These are phyloP conservation scores for Ascidia mentula DNA, from an alignment of 23 tunicate species.

Conservation along the genomic window DNA sequence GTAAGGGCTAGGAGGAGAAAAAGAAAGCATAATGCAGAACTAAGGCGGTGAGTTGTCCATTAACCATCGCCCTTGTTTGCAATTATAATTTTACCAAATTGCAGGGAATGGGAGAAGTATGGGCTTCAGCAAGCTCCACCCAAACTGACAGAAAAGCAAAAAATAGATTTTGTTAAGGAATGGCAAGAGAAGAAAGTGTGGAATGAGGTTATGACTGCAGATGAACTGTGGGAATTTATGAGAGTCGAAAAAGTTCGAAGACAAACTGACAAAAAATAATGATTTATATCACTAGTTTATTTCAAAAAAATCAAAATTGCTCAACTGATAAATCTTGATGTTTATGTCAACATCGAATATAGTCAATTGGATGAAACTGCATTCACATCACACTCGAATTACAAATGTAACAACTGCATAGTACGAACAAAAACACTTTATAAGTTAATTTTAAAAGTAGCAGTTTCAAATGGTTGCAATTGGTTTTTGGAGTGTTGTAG, in stretches of 20 bases:
- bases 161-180: conserved; percentile 12
- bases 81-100: background rate
- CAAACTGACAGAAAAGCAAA: conserved; percentile 45
- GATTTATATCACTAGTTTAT: too few species aligned
- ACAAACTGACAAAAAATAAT: conserved; percentile 24
- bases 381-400: too few species aligned
- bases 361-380: too few species aligned
- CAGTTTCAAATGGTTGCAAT: too few species aligned
- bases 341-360: too few species aligned
- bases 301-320: too few species aligned
- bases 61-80: too few species aligned
- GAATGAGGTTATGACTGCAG: conserved; percentile 48
- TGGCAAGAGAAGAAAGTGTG: conserved; percentile 65
- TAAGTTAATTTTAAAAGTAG: too few species aligned
- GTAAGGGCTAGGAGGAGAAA: background rate
- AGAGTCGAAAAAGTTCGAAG: conserved; percentile 12
- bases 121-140: conserved; percentile 62
- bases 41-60: background rate
- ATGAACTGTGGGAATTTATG: conserved; percentile 24
- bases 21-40: background rate
- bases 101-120: conserved; percentile 47
- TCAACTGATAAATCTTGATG: too few species aligned
- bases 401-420: too few species aligned
- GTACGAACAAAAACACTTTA: too few species aligned
- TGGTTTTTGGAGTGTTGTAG: too few species aligned